Evolutionary conservation across 2,113 vertebrate genomes (phyloP).

Genomic region (Scomber japonicus): DNA sequence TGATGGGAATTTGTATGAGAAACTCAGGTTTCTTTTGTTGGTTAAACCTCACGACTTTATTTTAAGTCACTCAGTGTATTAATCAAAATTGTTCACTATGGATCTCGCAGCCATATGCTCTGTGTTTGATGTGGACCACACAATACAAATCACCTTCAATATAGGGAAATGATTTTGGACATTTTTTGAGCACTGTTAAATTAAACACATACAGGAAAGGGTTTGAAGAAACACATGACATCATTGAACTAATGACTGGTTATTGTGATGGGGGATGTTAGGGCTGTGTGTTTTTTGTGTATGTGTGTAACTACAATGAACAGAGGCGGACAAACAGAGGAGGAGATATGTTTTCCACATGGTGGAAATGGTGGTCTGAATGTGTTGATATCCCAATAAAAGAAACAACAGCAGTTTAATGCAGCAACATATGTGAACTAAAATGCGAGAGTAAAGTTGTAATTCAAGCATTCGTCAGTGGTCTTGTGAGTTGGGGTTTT

Average conservation of each 20-base stretch:
- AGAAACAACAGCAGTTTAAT: conserved; percentile 20
- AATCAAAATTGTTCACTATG: conserved; percentile 30
- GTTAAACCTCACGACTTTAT: conserved; percentile 37
- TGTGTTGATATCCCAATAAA: conserved; percentile 21
- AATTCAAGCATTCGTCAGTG: conserved; percentile 33
- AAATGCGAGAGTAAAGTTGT: conserved; percentile 27
- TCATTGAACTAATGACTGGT: conserved; percentile 57
- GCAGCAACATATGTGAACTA: conserved; percentile 14
- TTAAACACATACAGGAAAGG: conserved; percentile 39
- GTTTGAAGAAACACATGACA: conserved; percentile 45
- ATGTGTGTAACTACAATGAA: conserved; percentile 28
- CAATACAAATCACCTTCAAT: conserved; percentile 16
- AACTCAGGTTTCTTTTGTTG: conserved; percentile 51
- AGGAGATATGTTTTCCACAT: conserved; percentile 37
- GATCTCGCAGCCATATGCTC: conserved; percentile 46
- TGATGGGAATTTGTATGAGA: conserved; percentile 46
- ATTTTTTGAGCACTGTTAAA: conserved; percentile 24
- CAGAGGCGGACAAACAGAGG: conserved; percentile 42
- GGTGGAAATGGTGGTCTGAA: conserved; percentile 21
- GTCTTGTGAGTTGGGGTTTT: background rate
- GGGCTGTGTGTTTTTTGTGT: conserved; percentile 38
- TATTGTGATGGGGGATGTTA: conserved; percentile 35
- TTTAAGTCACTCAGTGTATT: conserved; percentile 26
- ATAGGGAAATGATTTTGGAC: conserved; percentile 32
- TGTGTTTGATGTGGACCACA: conserved; percentile 18